phyloP scores from a whole-genome alignment of 2,888 invertebrate species.

The Allacma fusca region DNA sequence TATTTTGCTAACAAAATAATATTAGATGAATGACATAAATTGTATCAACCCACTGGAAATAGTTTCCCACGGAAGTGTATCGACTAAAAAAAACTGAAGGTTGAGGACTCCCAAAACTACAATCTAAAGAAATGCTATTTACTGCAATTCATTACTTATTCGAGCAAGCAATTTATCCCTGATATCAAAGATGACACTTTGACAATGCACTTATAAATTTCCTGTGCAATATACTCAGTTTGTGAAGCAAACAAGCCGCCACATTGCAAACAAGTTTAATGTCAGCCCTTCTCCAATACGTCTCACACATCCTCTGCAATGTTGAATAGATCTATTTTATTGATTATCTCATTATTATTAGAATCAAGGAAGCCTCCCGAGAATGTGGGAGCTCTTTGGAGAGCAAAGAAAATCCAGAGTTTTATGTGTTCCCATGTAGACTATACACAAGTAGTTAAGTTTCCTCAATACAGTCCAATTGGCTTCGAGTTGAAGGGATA shows the following conservation, averaged over 20 bases:
- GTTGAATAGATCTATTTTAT: conserved; percentile 4
- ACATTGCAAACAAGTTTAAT: background rate
- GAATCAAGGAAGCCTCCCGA: background rate
- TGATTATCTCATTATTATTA: background rate
- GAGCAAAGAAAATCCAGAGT: no score
- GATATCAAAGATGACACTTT: background rate
- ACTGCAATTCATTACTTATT: background rate
- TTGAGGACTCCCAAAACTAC: background rate
- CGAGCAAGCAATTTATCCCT: background rate
- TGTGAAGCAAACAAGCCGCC: no score
- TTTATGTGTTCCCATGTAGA: no score
- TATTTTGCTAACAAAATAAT: no score
- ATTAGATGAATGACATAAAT: no score
- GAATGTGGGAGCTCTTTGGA: no score
- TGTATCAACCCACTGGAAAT: no score
- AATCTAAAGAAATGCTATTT: background rate
- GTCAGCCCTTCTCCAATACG: background rate
- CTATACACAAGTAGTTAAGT: no score
- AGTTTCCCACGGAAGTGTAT: no score
- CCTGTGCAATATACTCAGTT: background rate
- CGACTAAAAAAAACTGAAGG: background rate
- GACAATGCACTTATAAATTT: background rate
- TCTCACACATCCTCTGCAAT: background rate
- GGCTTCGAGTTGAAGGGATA: no score
- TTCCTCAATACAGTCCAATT: no score